Evolutionary conservation across 2,797 vertebrate genomes (phyloP).

Genomic region (Gallinago nigripennis): DNA sequence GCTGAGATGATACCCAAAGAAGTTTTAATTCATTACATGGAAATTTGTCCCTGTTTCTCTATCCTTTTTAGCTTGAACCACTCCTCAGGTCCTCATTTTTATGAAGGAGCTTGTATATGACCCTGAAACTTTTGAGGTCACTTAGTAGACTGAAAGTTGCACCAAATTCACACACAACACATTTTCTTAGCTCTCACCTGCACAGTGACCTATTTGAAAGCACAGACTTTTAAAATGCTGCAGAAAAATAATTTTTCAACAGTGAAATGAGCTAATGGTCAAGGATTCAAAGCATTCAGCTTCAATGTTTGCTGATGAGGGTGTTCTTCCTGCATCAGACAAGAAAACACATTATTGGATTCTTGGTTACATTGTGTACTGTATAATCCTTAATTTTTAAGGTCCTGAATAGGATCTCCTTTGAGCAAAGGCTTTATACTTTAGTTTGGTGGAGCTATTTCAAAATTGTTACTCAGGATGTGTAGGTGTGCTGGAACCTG

Average conservation of each 20-base stretch:
- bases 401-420: not conserved
- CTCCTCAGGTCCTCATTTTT: not conserved
- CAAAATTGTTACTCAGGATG: not conserved
- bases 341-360: not conserved
- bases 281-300: not conserved
- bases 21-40: fast-evolving
- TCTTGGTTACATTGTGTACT: not conserved
- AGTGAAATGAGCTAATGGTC: not conserved
- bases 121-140: not conserved
- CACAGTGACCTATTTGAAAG: not conserved
- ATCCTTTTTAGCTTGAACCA: not conserved
- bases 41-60: not conserved
- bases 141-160: not conserved
- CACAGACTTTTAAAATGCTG: not conserved
- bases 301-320: not conserved
- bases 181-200: not conserved
- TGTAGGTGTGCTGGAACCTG: not conserved
- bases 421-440: not conserved
- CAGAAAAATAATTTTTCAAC: not conserved
- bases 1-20: not conserved
- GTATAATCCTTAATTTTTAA: not conserved
- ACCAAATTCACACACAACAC: fast-evolving
- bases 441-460: not conserved
- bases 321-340: not conserved
- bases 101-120: not conserved